Percentiles rank a stretch among this genome's conserved stretches.
Conservation (phyloP, 64 coral and sea anemone genomes). For the Porites lutea region DNA sequence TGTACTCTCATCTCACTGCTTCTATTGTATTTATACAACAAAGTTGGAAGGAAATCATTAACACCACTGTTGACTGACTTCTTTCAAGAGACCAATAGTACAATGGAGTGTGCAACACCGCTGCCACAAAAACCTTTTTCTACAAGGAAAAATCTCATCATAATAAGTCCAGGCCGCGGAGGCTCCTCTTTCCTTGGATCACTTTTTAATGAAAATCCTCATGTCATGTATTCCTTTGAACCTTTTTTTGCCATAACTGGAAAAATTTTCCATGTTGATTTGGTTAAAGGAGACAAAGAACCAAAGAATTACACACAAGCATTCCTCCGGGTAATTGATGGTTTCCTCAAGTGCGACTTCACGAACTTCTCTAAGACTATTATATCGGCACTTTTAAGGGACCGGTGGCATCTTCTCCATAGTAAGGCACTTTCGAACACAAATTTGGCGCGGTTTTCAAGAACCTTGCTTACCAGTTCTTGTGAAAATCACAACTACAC, state of each 20-base stretch:
- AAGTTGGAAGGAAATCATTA: too few relatives aligned
- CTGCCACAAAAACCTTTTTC: not conserved
- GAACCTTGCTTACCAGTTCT: not conserved
- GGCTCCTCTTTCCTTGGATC: constrained; percentile 28
- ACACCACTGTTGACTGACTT: too few relatives aligned
- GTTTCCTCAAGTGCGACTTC: constrained; percentile 23
- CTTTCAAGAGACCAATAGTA: too few relatives aligned
- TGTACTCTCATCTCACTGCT: too few relatives aligned
- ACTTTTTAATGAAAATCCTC: constrained; percentile 10
- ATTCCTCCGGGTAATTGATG: not conserved
- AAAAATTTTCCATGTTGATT: not conserved
- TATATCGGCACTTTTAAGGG: not conserved
- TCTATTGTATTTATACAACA: too few relatives aligned
- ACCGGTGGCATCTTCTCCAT: not conserved
- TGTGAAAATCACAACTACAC: constrained; percentile 1
- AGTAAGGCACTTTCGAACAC: not conserved
- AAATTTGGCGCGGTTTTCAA: not conserved
- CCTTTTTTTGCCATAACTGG: not conserved
- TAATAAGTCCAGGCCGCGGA: constrained; percentile 3
- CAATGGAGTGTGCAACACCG: not conserved
- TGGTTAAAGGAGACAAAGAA: not conserved
- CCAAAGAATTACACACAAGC: not conserved
- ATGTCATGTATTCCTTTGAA: constrained; percentile 23
- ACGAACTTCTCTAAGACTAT: not conserved
- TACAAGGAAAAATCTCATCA: constrained; percentile 10